Evolutionary conservation across 1,140 invertebrate genomes (phyloP).

Genomic region (Drosophila albomicans): DNA sequence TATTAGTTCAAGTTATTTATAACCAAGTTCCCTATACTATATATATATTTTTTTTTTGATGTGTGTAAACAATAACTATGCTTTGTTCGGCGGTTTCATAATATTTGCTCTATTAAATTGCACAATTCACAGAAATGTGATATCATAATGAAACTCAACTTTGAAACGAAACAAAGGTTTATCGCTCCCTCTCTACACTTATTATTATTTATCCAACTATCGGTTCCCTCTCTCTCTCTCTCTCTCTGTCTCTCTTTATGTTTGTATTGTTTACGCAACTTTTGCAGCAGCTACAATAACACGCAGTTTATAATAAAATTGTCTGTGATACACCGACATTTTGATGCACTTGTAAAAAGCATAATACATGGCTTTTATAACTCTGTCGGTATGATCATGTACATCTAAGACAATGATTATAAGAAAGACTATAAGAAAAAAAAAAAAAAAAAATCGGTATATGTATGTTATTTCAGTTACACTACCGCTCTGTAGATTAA

Average conservation of each 20-base stretch:
- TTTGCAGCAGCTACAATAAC: not conserved
- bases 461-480: too few species aligned
- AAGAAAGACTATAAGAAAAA: too few species aligned
- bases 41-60: not conserved
- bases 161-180: conserved; percentile 25
- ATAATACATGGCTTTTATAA: not conserved
- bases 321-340: conserved; percentile 15
- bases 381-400: too few species aligned
- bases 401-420: too few species aligned
- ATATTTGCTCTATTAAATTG: conserved; percentile 35
- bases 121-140: conserved; percentile 49
- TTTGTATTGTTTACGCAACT: conserved; percentile 16
- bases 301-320: not conserved
- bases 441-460: too few species aligned
- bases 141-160: conserved; percentile 35
- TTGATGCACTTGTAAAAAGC: not conserved
- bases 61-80: conserved; percentile 11
- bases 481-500: too few species aligned
- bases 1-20: conserved; percentile 16
- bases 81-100: conserved; percentile 14
- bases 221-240: not conserved
- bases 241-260: not conserved
- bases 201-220: not conserved
- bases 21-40: not conserved
- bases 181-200: not conserved